phyloP scores from a whole-genome alignment of 2,113 vertebrate genomes.

The Manacus vitellinus region DNA sequence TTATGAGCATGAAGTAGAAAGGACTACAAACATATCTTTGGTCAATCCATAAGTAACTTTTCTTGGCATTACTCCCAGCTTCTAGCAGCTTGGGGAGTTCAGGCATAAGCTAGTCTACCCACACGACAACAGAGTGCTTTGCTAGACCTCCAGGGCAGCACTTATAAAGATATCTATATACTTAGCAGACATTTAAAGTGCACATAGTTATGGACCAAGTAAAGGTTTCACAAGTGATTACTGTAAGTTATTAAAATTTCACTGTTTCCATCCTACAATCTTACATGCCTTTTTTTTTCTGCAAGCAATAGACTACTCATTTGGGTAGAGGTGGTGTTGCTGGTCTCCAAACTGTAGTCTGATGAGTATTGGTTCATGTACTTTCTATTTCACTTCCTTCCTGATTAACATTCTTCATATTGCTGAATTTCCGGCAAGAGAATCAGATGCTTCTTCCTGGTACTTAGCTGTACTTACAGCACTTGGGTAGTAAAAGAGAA shows the following conservation, averaged over 20 bases:
- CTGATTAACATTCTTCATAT: background rate
- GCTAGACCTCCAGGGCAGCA: background rate
- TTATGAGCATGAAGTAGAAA: conserved; percentile 69
- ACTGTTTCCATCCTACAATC: background rate
- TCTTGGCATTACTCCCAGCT: conserved; percentile 42
- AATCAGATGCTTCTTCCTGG: background rate
- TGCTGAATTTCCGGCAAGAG: conserved; percentile 15
- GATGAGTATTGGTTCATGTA: background rate
- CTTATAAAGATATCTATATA: background rate
- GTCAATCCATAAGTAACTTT: conserved; percentile 52
- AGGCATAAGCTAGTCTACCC: background rate
- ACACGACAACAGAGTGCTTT: background rate
- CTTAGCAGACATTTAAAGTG: background rate
- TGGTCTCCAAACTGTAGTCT: background rate
- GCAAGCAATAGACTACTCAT: background rate
- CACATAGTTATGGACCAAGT: background rate
- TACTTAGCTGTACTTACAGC: background rate
- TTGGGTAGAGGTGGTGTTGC: background rate
- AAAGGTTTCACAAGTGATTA: background rate
- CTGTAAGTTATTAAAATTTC: background rate
- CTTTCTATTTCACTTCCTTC: conserved; percentile 40
- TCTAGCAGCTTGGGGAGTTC: background rate
- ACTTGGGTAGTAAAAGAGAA: background rate
- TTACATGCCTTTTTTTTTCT: background rate
- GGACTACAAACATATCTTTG: conserved; percentile 6